A percentile compares a stretch with the other conserved stretches of the same genome.
Evolutionary conservation across 2,113 vertebrate genomes (phyloP).

Genomic region (Sminthopsis crassicaudata): DNA sequence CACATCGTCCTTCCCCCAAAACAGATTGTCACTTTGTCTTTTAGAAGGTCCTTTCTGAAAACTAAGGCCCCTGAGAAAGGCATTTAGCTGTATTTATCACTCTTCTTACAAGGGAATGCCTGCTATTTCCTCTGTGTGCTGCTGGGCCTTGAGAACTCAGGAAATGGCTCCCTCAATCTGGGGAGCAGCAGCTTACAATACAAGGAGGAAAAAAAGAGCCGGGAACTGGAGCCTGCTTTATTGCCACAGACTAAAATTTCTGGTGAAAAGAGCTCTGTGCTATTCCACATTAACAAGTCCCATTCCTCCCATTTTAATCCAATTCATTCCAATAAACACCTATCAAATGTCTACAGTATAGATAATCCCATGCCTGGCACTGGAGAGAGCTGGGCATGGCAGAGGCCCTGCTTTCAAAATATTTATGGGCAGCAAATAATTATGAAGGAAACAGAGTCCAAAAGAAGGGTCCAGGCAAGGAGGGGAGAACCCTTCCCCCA

Average conservation of each 20-base stretch:
- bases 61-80: not conserved
- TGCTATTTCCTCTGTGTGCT: conserved; percentile 60
- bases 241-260: not conserved
- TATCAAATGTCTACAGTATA: not conserved
- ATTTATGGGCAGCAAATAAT: not conserved
- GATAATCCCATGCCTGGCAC: not conserved
- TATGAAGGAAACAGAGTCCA: not conserved
- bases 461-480: not conserved
- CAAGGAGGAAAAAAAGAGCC: not conserved
- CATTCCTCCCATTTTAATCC: not conserved
- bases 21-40: not conserved
- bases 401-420: not conserved
- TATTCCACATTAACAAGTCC: not conserved
- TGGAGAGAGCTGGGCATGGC: not conserved
- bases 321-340: not conserved
- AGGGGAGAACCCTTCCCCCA: not conserved
- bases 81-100: conserved; percentile 33
- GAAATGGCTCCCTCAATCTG: not conserved
- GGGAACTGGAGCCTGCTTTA: not conserved
- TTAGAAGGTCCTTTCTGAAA: not conserved
- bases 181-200: not conserved
- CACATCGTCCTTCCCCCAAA: not conserved
- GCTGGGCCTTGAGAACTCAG: not conserved
- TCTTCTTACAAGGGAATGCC: conserved; percentile 52
- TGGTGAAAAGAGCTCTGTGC: not conserved